A percentile compares a stretch with the other conserved stretches of the same genome.
Evolutionary conservation across 2,888 invertebrate species (phyloP).

Genomic region (Selenia dentaria): DNA sequence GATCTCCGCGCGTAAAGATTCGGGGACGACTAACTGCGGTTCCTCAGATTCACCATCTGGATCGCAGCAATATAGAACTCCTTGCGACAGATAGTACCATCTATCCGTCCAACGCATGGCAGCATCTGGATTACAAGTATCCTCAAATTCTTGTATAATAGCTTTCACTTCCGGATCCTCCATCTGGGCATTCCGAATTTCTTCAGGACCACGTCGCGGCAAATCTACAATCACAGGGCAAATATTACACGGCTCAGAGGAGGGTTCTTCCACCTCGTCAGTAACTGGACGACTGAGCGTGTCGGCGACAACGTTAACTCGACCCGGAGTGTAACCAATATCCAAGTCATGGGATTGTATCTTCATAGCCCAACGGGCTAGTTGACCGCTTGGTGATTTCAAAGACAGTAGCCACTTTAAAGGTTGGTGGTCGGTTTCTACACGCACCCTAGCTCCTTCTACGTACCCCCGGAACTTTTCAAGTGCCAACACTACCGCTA

Average conservation of each 20-base stretch:
- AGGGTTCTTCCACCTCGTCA: no score
- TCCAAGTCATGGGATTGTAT: no score
- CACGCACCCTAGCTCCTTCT: not conserved
- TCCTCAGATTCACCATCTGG: constrained; percentile 20
- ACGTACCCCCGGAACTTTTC: not conserved
- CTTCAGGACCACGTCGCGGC: no score
- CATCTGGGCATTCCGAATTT: constrained; percentile 24
- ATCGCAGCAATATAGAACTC: constrained; percentile 32
- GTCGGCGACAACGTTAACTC: no score
- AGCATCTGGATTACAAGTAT: not conserved
- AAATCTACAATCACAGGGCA: no score
- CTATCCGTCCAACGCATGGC: constrained; percentile 23
- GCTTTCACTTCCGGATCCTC: constrained; percentile 30
- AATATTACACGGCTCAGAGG: no score
- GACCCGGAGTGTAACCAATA: no score
- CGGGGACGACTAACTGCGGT: not conserved
- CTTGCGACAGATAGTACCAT: constrained; percentile 32
- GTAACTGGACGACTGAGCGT: no score
- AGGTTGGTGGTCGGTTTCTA: not conserved
- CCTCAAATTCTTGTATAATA: constrained; percentile 33
- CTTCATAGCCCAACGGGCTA: no score
- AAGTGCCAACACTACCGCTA: not conserved
- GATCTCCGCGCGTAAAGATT: not conserved
- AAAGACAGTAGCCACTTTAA: constrained; percentile 2
- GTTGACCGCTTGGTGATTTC: no score